A percentile compares a stretch with the other conserved stretches of the same genome.
phyloP scores from a whole-genome alignment of 2,888 invertebrate species.

The Dryobotodes eremita region DNA sequence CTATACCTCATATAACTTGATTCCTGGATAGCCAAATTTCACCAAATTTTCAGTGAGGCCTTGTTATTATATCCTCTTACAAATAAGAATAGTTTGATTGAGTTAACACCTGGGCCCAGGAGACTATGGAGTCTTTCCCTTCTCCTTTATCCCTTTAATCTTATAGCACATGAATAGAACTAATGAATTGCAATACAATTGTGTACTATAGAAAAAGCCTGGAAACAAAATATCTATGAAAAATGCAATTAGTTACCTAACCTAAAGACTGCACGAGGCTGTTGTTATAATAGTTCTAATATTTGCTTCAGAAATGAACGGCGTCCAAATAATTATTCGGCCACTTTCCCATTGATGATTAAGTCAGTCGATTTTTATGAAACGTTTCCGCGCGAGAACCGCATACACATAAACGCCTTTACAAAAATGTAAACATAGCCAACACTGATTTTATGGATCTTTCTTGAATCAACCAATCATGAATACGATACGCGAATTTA shows the following conservation, averaged over 20 bases:
- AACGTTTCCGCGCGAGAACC: constrained; percentile 34
- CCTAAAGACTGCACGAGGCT: neutral
- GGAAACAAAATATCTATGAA: neutral
- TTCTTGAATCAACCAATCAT: constrained; percentile 4
- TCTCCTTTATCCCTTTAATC: neutral
- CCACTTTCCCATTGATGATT: neutral
- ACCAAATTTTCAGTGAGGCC: no score
- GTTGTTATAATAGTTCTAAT: neutral
- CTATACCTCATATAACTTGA: no score
- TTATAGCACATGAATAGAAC: neutral
- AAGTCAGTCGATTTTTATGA: constrained; percentile 42
- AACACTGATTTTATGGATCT: neutral
- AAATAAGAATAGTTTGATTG: no score
- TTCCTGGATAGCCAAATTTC: no score
- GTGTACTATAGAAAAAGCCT: no score
- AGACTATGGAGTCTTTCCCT: no score
- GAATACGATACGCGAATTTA: constrained; percentile 8
- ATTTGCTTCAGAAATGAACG: neutral
- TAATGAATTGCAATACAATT: neutral
- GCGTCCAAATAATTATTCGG: neutral
- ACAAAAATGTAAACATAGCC: constrained; percentile 33
- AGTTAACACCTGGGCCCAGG: no score
- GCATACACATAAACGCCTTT: constrained; percentile 31
- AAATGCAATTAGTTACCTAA: neutral
- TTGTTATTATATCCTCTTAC: no score